These are phyloP conservation scores for Globicephala melas DNA, from an alignment of 2,113 vertebrate species.

Conservation along the genomic window DNA sequence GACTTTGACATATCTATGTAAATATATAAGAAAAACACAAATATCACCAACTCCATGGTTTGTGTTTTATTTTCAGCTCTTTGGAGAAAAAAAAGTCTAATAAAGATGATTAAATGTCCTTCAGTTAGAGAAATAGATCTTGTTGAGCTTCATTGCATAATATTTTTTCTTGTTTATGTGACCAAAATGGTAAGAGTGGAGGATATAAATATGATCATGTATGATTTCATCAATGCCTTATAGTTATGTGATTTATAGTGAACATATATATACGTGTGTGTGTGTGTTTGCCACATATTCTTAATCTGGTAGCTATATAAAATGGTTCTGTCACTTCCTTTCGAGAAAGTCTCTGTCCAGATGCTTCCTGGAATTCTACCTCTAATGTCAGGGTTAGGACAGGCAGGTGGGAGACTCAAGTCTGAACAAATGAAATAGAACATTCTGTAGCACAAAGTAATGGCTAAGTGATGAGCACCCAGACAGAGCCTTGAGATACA, in stretches of 20 bases:
- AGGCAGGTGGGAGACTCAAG: background rate
- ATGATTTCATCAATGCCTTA: background rate
- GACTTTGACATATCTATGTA: background rate
- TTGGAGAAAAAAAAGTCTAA: background rate
- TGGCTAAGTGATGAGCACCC: background rate
- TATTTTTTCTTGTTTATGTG: background rate
- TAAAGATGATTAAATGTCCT: background rate
- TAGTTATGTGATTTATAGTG: background rate
- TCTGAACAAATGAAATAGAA: background rate
- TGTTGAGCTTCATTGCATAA: background rate
- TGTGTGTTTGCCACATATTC: background rate
- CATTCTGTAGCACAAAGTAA: background rate
- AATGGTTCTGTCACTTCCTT: background rate
- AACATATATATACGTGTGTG: background rate
- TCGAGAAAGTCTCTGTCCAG: background rate
- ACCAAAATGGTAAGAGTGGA: background rate
- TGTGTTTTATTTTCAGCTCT: background rate
- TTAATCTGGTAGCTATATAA: background rate
- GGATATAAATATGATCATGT: background rate
- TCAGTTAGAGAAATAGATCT: background rate
- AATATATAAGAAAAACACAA: background rate
- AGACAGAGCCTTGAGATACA: background rate
- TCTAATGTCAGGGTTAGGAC: background rate
- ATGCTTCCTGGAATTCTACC: background rate
- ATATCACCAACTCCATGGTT: background rate